Evolutionary conservation across 2,797 vertebrate species (phyloP), one percentile per base, ranked within the genome.

Genomic region (Moxostoma hubbsi): DNA sequence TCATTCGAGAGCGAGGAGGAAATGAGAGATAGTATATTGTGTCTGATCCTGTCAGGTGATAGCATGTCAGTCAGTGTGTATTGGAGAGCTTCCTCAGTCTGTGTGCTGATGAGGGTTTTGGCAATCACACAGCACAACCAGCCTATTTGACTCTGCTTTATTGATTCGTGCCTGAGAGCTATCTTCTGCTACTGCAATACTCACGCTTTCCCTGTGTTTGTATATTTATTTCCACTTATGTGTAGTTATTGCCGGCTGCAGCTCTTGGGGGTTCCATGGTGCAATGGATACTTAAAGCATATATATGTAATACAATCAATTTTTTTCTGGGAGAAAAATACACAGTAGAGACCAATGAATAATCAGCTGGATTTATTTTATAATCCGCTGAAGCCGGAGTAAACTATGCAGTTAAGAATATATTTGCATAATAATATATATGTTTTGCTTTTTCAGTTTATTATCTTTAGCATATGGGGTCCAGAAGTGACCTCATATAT

Each of bases 161-260:
- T 84, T 65, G 76, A 82, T 79, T 51, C 13, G 54, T 66, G 49
- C 59, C 67, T 71, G 81, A 80, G 72, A 73, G 68, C 55, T 75
- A 77, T 82, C 70, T 80, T 77, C 55, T 57, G 73, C 47, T 50
- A 46, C 64, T 10, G 12, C 36, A 70, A n/a, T 57, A 64, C 10
- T 67, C 7, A n/a, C 10, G 7, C 36, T 71, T 15, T 68, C 8
- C n/a, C 12, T 13, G 18, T 54, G 15, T 65, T 55, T 47, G 43
- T 10, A 13, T 36, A 47, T 46, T 47, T 69, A n/a, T 69, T 4
- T 18, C 51, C 8, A 51, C 9, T 13, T 67, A 36, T 63, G 58
- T 4, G 5, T 46, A 18, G 43, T 79, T 64, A 36, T 55, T 64
- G 62, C 24, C 7, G 4, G 8, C 57, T 53, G 24, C 11, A 47